These are phyloP conservation scores for Barypeithes pellucidus DNA, from an alignment of 2,888 invertebrate species.

Conservation along the genomic window DNA sequence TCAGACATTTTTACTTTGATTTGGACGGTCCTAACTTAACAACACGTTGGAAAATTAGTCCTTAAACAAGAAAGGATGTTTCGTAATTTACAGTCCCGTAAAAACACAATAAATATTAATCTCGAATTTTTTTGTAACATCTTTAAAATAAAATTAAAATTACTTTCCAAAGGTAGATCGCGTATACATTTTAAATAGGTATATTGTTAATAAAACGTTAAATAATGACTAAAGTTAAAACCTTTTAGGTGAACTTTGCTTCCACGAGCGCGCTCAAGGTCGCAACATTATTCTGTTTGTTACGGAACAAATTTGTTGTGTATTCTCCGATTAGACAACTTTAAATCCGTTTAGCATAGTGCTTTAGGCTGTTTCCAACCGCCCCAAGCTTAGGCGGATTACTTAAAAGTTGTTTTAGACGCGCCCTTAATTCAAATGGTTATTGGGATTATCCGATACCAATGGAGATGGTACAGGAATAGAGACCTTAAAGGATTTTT, in stretches of 20 bases:
- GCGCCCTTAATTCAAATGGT: slow-evolving; percentile 19
- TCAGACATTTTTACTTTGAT: too few species aligned
- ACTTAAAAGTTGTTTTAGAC: slow-evolving; percentile 29
- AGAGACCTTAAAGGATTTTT: neutral
- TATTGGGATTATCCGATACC: slow-evolving; percentile 9
- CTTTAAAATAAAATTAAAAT: too few species aligned
- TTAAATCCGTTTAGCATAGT: slow-evolving; percentile 42
- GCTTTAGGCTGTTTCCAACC: slow-evolving; percentile 36
- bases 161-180: too few species aligned
- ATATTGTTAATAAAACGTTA: neutral
- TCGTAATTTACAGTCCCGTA: too few species aligned
- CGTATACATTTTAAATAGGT: neutral
- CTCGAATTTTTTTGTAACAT: neutral
- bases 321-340: slow-evolving; percentile 39
- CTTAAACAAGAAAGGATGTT: too few species aligned
- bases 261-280: slow-evolving; percentile 5
- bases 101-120: neutral
- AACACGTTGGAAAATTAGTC: too few species aligned
- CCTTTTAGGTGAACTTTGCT: slow-evolving; percentile 24
- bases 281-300: slow-evolving; percentile 33
- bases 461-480: neutral
- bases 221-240: slow-evolving; percentile 25
- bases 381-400: slow-evolving; percentile 30
- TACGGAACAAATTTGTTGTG: slow-evolving; percentile 40
- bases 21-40: too few species aligned